Conservation (phyloP, 2,888 invertebrate species). For the Litoditis marina region DNA sequence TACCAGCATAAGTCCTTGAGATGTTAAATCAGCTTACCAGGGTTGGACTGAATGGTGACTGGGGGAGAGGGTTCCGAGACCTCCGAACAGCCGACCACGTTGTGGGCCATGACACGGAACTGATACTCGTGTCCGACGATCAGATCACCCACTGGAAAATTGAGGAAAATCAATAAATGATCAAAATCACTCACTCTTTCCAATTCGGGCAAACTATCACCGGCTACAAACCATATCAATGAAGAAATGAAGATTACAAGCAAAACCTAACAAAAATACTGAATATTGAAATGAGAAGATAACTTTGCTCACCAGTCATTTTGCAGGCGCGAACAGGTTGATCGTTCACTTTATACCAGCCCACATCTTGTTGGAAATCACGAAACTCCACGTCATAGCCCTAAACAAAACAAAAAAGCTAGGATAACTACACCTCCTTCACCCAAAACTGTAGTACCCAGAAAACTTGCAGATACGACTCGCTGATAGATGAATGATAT, state of each 20-base stretch:
- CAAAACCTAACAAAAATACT: no score
- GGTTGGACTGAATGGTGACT: constrained; percentile 49
- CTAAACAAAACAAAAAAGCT: constrained; percentile 20
- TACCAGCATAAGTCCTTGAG: no score
- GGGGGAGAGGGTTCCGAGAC: constrained; percentile 56
- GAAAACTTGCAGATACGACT: no score
- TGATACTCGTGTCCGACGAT: constrained; percentile 58
- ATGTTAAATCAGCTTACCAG: neutral
- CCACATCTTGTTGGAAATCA: constrained; percentile 57
- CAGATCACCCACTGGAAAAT: constrained; percentile 55
- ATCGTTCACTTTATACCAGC: constrained; percentile 61
- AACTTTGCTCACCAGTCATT: constrained; percentile 58
- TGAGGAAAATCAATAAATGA: no score
- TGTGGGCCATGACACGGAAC: constrained; percentile 60
- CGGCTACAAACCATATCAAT: no score
- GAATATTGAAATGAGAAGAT: no score
- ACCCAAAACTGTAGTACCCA: no score
- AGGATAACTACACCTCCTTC: no score
- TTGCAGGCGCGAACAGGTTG: constrained; percentile 58
- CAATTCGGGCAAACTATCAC: neutral
- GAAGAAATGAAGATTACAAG: no score
- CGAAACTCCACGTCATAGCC: constrained; percentile 62
- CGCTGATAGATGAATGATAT: no score
- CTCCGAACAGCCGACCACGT: constrained; percentile 56
- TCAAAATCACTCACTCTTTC: no score